These are phyloP conservation scores for Theonella swinhoei DNA, from an alignment of 37 sponge, comb jelly and placozoan species.

Conservation along the genomic window DNA sequence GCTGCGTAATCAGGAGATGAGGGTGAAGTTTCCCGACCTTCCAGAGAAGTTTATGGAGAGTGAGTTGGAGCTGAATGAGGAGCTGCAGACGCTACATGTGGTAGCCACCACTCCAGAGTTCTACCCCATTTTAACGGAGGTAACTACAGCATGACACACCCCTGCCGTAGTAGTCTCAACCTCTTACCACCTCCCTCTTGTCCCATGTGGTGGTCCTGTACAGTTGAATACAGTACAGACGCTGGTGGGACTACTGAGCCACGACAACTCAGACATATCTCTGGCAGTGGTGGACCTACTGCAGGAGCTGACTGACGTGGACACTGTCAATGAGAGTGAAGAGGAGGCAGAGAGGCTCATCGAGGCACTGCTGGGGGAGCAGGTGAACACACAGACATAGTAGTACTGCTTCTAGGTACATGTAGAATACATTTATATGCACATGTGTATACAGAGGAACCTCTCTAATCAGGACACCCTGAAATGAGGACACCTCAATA, in stretches of 20 bases:
- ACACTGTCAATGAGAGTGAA: conserved; percentile 72
- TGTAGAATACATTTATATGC: no score
- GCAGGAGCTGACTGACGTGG: conserved; percentile 94
- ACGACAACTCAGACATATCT: conserved; percentile 93
- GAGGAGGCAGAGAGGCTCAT: conserved; percentile 85
- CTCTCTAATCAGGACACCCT: no score
- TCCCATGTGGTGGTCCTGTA: no score
- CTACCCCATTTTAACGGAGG: conserved; percentile 80
- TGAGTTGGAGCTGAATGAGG: conserved; percentile 93
- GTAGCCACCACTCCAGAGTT: conserved; percentile 90
- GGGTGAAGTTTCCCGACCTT: conserved; percentile 91
- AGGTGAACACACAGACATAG: conserved; percentile 25
- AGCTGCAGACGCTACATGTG: conserved; percentile 87
- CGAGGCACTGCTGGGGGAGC: conserved; percentile 73
- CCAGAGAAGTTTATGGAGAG: conserved; percentile 98
- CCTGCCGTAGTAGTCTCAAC: no score
- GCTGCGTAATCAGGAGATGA: conserved; percentile 91
- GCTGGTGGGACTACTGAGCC: conserved; percentile 80
- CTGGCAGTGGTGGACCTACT: conserved; percentile 89
- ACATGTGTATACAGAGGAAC: no score
- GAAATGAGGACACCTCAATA: no score
- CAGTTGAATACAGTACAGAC: conserved; percentile 60
- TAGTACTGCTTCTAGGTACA: no score
- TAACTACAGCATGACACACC: no score
- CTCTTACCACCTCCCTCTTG: no score